Conservation (phyloP, 2,113 vertebrate species). For the Trichomycterus rosablanca region DNA sequence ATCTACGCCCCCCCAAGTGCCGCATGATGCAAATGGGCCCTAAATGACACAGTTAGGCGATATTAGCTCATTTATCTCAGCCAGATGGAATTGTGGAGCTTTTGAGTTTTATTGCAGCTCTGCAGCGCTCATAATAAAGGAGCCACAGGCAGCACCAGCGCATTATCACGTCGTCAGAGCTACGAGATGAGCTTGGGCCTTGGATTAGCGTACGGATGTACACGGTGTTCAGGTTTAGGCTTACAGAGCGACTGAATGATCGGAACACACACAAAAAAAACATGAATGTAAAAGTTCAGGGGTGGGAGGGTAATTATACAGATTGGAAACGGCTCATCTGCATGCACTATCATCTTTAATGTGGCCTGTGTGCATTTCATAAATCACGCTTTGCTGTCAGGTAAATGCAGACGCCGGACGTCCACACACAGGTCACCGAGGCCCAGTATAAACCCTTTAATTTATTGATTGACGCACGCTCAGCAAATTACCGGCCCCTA, state of each 20-base stretch:
- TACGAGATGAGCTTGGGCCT: too few relatives aligned
- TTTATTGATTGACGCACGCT: conserved; percentile 15
- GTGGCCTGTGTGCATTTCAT: neutral
- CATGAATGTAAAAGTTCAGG: too few relatives aligned
- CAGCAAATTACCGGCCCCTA: neutral
- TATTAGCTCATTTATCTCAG: conserved; percentile 49
- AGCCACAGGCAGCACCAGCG: conserved; percentile 23
- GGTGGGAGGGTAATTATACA: conserved; percentile 34
- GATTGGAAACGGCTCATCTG: conserved; percentile 34
- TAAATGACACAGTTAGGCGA: conserved; percentile 29
- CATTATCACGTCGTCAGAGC: conserved; percentile 33
- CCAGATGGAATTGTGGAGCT: conserved; percentile 32
- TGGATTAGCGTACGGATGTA: too few relatives aligned
- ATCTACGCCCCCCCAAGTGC: conserved; percentile 33
- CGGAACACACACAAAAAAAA: too few relatives aligned
- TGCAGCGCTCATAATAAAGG: conserved; percentile 26
- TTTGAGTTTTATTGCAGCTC: conserved; percentile 43
- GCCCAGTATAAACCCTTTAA: neutral
- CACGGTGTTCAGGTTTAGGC: too few relatives aligned
- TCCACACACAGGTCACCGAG: neutral
- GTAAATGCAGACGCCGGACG: neutral
- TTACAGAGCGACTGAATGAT: too few relatives aligned
- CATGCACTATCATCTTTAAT: conserved; percentile 32
- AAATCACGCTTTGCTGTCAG: conserved; percentile 2
- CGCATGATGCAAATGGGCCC: conserved; percentile 39